These are phyloP conservation scores for Lithobates sylvaticus DNA, from an alignment of 2,797 vertebrate genomes.

Conservation along the genomic window DNA sequence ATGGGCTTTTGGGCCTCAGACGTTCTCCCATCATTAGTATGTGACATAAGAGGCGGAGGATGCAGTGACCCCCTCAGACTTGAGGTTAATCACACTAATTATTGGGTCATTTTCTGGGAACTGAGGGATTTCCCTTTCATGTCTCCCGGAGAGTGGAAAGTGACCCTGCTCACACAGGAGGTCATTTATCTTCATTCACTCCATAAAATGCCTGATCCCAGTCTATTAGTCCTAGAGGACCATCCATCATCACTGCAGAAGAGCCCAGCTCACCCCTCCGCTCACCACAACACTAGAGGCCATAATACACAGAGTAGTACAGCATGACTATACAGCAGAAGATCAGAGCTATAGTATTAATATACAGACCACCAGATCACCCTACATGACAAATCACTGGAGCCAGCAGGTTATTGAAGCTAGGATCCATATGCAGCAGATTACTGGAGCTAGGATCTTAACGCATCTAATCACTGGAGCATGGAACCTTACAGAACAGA, in stretches of 20 bases:
- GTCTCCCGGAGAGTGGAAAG: neutral
- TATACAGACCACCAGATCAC: neutral
- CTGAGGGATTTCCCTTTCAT: slow-evolving; percentile 2
- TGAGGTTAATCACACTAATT: slow-evolving; percentile 21
- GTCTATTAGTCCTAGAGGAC: neutral
- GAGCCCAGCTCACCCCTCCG: neutral
- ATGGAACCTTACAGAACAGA: too few species aligned
- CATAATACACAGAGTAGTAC: too few species aligned
- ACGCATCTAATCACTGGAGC: too few species aligned
- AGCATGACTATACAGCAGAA: too few species aligned
- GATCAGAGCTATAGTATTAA: too few species aligned
- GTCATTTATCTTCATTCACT: slow-evolving; percentile 44
- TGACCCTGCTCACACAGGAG: neutral
- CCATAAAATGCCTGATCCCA: neutral
- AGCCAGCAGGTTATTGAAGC: neutral
- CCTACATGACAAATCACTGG: neutral
- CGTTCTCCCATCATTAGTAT: too few species aligned
- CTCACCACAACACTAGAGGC: neutral
- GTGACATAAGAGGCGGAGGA: too few species aligned
- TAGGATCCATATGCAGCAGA: too few species aligned
- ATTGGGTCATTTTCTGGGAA: slow-evolving; percentile 20
- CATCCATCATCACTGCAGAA: slow-evolving; percentile 19
- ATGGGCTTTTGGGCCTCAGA: too few species aligned
- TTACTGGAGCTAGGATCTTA: too few species aligned
- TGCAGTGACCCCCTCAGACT: neutral